phyloP scores from a whole-genome alignment of 2,888 invertebrate genomes.

The Eustalomyia histrio region DNA sequence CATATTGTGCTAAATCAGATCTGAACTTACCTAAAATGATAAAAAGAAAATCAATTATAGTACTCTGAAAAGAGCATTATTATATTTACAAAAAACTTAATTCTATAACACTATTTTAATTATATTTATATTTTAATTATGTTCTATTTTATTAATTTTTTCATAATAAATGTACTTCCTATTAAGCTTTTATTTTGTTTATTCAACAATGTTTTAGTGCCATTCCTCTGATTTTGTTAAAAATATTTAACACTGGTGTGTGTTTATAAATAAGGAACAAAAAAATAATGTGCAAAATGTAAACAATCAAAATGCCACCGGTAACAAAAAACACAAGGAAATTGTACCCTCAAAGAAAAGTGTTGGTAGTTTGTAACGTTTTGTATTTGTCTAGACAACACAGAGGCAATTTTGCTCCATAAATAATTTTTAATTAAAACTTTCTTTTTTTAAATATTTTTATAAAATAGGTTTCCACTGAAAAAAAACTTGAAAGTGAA shows the following conservation, averaged over 20 bases:
- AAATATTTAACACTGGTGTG: constrained; percentile 22
- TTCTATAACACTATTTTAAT: too few relatives aligned
- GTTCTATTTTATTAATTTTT: constrained; percentile 29
- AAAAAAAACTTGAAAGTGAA: too few relatives aligned
- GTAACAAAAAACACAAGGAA: constrained; percentile 50
- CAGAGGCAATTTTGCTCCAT: too few relatives aligned
- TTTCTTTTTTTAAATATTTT: too few relatives aligned
- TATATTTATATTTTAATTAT: too few relatives aligned
- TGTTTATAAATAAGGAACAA: constrained; percentile 32
- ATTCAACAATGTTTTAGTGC: constrained; percentile 34
- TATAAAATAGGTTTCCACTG: too few relatives aligned
- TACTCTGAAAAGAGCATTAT: too few relatives aligned
- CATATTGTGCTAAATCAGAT: constrained; percentile 79
- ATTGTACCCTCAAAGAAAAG: not conserved
- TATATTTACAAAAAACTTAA: too few relatives aligned
- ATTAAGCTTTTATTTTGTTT: constrained; percentile 35
- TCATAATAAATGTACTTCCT: constrained; percentile 15
- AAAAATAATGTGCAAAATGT: constrained; percentile 73
- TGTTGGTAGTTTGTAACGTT: too few relatives aligned
- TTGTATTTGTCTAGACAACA: too few relatives aligned
- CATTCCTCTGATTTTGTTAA: constrained; percentile 47
- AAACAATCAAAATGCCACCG: constrained; percentile 75
- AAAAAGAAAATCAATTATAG: too few relatives aligned
- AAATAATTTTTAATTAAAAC: too few relatives aligned
- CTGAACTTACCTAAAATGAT: constrained; percentile 76